Evolutionary conservation across 2,888 invertebrate species (phyloP).

Genomic region (Cephus pygmeus): DNA sequence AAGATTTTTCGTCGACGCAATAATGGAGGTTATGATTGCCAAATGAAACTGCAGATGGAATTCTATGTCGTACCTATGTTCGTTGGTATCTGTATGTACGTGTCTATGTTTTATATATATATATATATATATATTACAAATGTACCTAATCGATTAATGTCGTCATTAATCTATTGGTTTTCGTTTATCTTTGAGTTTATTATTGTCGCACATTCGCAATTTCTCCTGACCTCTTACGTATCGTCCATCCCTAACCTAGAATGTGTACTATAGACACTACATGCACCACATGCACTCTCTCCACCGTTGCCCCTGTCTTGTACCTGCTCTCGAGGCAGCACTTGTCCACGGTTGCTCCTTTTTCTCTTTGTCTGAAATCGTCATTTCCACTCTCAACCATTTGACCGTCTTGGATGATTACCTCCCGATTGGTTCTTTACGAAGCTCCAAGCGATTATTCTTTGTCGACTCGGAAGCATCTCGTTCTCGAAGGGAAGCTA

Average conservation of each 20-base stretch:
- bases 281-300: too few relatives aligned
- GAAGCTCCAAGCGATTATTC: conserved; percentile 21
- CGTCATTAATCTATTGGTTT: too few relatives aligned
- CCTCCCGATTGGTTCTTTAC: conserved; percentile 21
- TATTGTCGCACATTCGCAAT: not conserved
- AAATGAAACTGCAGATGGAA: conserved; percentile 5
- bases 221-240: not conserved
- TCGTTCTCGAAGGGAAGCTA: conserved; percentile 42
- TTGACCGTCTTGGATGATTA: not conserved
- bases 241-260: not conserved
- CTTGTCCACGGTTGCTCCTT: not conserved
- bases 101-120: conserved; percentile 1
- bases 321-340: too few relatives aligned
- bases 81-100: conserved; percentile 15
- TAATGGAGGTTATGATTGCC: conserved; percentile 6
- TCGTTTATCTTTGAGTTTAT: not conserved
- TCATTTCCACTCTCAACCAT: too few relatives aligned
- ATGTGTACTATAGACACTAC: too few relatives aligned
- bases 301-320: too few relatives aligned
- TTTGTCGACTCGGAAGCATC: too few relatives aligned
- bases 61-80: conserved; percentile 18
- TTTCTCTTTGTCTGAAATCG: not conserved
- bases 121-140: not conserved
- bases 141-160: not conserved
- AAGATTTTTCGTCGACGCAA: too few relatives aligned